Conservation (phyloP, 2,888 invertebrate genomes). For the Erebia ligea region DNA sequence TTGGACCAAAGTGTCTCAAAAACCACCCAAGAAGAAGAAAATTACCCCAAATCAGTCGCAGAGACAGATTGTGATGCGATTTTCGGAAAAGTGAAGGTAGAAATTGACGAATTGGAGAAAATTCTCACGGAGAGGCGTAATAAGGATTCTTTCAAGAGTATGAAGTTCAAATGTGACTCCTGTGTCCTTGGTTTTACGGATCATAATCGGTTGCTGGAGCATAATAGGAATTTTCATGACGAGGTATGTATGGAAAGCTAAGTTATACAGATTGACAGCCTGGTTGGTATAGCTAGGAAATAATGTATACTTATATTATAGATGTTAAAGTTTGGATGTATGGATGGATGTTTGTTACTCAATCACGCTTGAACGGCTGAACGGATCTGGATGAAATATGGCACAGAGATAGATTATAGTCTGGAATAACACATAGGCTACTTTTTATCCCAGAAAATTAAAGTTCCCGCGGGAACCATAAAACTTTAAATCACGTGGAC, state of each 20-base stretch:
- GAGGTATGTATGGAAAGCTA: background rate
- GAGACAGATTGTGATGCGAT: background rate
- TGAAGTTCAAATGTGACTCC: conserved; percentile 15
- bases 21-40: background rate
- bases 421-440: too few species aligned
- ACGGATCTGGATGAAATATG: too few species aligned
- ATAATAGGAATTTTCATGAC: conserved; percentile 3
- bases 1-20: background rate
- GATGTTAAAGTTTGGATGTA: too few species aligned
- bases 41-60: background rate
- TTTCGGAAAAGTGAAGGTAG: conserved; percentile 11
- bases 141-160: background rate
- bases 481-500: too few species aligned
- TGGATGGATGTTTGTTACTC: too few species aligned
- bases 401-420: too few species aligned
- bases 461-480: too few species aligned
- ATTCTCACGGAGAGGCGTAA: background rate
- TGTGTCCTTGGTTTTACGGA: conserved; percentile 15
- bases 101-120: background rate
- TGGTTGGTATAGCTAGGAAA: too few species aligned
- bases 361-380: too few species aligned
- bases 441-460: too few species aligned
- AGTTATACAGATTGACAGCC: too few species aligned
- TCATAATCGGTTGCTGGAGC: background rate
- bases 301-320: too few species aligned